Conservation (phyloP, 2,113 vertebrate genomes). For the Ibidorhyncha struthersii region DNA sequence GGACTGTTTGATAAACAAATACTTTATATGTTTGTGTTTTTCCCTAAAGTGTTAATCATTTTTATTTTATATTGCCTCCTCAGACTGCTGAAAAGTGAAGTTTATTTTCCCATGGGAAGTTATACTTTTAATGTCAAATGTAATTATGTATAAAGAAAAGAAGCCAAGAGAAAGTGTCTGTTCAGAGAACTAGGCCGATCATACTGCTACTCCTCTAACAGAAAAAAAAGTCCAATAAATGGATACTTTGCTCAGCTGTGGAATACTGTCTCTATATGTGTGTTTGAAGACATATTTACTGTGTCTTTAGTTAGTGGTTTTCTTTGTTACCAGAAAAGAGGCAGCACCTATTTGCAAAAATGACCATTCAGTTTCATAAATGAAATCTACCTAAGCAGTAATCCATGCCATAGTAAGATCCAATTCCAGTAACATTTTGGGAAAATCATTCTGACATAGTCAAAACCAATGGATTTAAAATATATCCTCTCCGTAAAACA, state of each 20-base stretch:
- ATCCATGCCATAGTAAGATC: background rate
- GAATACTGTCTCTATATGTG: background rate
- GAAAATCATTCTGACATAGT: background rate
- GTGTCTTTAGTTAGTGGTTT: background rate
- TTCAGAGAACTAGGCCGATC: constrained; percentile 7
- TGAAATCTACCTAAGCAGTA: background rate
- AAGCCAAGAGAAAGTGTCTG: background rate
- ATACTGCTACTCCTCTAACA: background rate
- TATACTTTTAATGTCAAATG: constrained; percentile 35
- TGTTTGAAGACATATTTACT: background rate
- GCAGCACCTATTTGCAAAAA: background rate
- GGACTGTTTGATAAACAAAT: background rate
- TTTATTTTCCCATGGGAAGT: constrained; percentile 26
- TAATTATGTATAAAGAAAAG: constrained; percentile 35
- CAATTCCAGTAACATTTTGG: background rate
- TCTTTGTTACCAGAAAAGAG: background rate
- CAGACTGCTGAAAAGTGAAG: background rate
- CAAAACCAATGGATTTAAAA: background rate
- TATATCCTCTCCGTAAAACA: background rate
- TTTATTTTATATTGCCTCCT: constrained; percentile 20
- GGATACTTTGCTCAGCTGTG: background rate
- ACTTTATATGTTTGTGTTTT: background rate
- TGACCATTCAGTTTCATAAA: background rate
- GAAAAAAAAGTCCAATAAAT: background rate
- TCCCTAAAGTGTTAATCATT: background rate